Evolutionary conservation across 2,797 vertebrate species (phyloP), one percentile per base, ranked within the genome.

Genomic region (Chiloscyllium punctatum): DNA sequence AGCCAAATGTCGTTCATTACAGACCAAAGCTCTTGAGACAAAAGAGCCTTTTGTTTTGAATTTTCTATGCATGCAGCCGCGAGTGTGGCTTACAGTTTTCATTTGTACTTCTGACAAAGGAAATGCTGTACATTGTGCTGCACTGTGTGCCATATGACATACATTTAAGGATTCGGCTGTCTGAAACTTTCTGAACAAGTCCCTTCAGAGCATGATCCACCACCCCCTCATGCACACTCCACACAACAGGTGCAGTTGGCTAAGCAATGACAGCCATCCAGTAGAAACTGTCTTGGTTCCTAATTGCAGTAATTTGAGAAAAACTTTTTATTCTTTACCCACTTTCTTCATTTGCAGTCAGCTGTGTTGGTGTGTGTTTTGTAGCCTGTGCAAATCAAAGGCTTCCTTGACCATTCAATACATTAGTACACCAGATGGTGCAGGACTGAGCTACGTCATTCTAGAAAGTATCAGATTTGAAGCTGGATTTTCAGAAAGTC

Each of bases 11-110:
- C 69, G 53, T 7, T 77, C 7, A 2, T 74, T 74, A 72, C 9
- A 5, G 27, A 33, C 30, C 51, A 51, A 77, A 95, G 13, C 30
- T 33, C 48, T 94, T 33, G 48, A 77, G 53, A 95, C 27, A 95
- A 77, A 62, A 33, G 27, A 51, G 27, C 33, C 94, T 77, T 95
- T 95, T 95, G 94, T 77, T 68, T 74, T 95, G 94, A 74, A 68
- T 33, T 72, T 94, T 94, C 74, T 94, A 94, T 74, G 25, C 94
- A 72, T 94, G 71, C 69, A 72, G 42, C 94, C 71, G 4, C 51
- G 71, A 30, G 71, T 94, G 94, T 94, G 69, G 69, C 77, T 95
- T 77, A 95, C 94, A n/a, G 48, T 74, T 95, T 95, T 95, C 71
- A 77, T 74, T 95, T 95, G 94, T 77, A 77, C 27, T 95, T 95